Percentiles rank a stretch among this genome's conserved stretches.
These are phyloP conservation scores for Chloropsis cyanopogon DNA, from an alignment of 2,113 vertebrate genomes.

Conservation along the genomic window DNA sequence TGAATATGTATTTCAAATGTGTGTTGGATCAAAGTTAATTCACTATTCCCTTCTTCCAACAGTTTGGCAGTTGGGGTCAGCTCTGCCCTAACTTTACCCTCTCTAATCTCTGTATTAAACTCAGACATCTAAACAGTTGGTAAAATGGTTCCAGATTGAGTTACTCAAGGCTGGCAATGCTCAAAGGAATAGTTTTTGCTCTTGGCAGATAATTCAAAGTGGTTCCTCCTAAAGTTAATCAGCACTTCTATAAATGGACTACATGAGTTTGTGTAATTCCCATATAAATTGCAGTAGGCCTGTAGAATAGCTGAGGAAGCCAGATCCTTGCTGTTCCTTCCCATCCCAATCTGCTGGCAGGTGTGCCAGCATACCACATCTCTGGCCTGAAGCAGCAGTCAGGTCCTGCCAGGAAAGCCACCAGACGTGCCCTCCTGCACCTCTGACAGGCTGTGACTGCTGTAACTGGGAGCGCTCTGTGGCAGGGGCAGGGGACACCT, in stretches of 20 bases:
- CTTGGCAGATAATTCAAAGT: conserved; percentile 1
- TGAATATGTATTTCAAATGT: neutral
- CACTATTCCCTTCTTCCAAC: neutral
- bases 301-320: neutral
- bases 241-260: conserved; percentile 2
- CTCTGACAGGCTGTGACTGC: neutral
- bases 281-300: neutral
- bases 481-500: neutral
- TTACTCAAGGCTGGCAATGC: neutral
- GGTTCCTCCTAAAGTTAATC: neutral
- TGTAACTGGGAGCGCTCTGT: neutral
- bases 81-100: neutral
- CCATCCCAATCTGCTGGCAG: neutral
- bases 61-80: neutral
- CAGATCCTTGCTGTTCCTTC: neutral
- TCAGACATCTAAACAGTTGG: neutral
- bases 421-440: neutral
- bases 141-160: conserved; percentile 37
- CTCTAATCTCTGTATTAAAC: neutral
- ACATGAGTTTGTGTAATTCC: neutral
- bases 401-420: neutral
- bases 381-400: neutral
- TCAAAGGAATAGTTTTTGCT: neutral
- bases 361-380: neutral
- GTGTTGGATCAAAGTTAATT: conserved; percentile 28